A percentile compares a stretch with the other conserved stretches of the same genome.
Evolutionary conservation across 2,888 invertebrate genomes (phyloP).

Genomic region (Cosmia pyralina): DNA sequence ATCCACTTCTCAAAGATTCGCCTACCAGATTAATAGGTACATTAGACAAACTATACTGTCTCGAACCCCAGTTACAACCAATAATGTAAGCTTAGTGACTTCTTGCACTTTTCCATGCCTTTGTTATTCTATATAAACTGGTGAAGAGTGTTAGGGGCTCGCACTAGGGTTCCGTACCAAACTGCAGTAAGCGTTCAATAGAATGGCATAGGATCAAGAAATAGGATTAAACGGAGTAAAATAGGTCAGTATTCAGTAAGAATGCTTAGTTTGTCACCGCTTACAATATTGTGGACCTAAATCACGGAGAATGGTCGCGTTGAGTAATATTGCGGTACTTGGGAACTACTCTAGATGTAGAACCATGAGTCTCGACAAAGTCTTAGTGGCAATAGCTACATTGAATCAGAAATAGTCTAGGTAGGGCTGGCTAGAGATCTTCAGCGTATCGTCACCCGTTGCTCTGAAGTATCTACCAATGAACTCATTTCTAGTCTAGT

Average conservation of each 20-base stretch:
- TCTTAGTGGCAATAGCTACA: neutral
- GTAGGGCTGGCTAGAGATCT: no score
- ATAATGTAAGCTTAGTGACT: no score
- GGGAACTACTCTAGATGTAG: slow-evolving; percentile 14
- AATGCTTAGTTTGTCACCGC: slow-evolving; percentile 26
- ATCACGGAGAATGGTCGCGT: slow-evolving; percentile 22
- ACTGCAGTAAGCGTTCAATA: neutral
- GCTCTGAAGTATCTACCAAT: neutral
- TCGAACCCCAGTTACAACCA: no score
- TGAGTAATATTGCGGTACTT: slow-evolving; percentile 48
- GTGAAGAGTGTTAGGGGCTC: no score
- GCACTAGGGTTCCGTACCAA: neutral
- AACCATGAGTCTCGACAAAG: slow-evolving; percentile 18
- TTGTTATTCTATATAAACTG: no score
- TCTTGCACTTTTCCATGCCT: no score
- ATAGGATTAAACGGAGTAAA: neutral
- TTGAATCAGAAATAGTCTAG: neutral
- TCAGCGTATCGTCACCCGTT: no score
- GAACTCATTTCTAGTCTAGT: neutral
- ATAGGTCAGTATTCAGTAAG: slow-evolving; percentile 25
- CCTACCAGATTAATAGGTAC: no score
- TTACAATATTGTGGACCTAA: slow-evolving; percentile 36
- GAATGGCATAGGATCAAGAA: no score
- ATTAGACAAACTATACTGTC: no score
- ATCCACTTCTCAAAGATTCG: no score